Conservation (phyloP, 2,113 vertebrate species). For the Aix galericulata region DNA sequence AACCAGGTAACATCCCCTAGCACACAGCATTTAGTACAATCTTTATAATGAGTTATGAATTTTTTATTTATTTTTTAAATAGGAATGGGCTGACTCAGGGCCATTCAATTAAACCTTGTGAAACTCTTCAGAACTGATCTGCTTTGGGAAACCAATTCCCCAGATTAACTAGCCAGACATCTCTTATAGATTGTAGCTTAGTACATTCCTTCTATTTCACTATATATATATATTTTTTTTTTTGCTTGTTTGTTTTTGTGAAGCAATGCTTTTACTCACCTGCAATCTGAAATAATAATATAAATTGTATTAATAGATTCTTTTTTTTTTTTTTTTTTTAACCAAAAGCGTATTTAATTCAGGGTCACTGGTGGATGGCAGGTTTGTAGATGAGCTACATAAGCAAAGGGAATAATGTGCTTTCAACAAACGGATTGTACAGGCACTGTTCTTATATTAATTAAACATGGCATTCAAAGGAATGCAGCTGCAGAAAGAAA, state of each 20-base stretch:
- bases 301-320: neutral
- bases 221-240: neutral
- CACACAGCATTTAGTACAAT: neutral
- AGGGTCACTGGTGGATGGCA: neutral
- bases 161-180: neutral
- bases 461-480: conserved; percentile 25
- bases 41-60: neutral
- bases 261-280: neutral
- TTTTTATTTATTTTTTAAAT: neutral
- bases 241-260: no score
- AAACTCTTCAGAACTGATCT: neutral
- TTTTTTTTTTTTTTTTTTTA: neutral
- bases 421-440: neutral
- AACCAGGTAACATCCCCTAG: neutral
- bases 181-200: neutral
- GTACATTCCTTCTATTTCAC: neutral
- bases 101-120: neutral
- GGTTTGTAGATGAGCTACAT: neutral
- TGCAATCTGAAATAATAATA: neutral
- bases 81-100: neutral
- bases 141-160: neutral
- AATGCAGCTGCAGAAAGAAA: neutral
- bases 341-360: neutral
- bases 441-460: neutral
- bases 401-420: neutral